A percentile compares a stretch with the other conserved stretches of the same genome.
Conservation (phyloP, 2,797 vertebrate genomes). For the Phalloptychus januarius region DNA sequence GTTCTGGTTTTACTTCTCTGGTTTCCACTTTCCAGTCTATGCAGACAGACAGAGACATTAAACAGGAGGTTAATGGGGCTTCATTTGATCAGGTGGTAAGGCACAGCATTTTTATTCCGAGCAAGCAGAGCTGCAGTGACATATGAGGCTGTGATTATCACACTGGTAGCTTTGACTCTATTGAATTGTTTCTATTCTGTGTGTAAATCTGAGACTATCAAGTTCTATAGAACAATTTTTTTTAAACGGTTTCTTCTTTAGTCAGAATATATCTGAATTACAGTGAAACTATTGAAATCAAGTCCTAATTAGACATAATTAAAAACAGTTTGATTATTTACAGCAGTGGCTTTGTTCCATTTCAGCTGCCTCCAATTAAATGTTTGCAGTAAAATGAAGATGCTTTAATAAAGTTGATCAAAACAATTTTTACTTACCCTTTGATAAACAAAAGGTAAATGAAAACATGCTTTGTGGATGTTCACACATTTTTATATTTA, state of each 20-base stretch:
- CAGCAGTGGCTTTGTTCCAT: neutral
- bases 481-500: neutral
- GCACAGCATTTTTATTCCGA: conserved; percentile 16
- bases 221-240: neutral
- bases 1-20: neutral
- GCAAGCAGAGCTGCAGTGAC: conserved; percentile 11
- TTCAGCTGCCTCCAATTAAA: neutral
- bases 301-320: neutral
- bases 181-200: neutral
- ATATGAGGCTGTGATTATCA: neutral
- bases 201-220: neutral
- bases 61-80: conserved; percentile 21
- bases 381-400: neutral
- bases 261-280: neutral
- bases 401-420: neutral
- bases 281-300: neutral
- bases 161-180: conserved; percentile 3
- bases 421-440: neutral
- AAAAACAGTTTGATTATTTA: neutral
- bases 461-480: neutral
- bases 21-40: neutral
- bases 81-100: conserved; percentile 15
- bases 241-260: neutral
- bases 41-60: conserved; percentile 19
- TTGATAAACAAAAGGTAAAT: neutral